Conservation (phyloP, 2,888 invertebrate species). For the Bembecia ichneumoniformis region DNA sequence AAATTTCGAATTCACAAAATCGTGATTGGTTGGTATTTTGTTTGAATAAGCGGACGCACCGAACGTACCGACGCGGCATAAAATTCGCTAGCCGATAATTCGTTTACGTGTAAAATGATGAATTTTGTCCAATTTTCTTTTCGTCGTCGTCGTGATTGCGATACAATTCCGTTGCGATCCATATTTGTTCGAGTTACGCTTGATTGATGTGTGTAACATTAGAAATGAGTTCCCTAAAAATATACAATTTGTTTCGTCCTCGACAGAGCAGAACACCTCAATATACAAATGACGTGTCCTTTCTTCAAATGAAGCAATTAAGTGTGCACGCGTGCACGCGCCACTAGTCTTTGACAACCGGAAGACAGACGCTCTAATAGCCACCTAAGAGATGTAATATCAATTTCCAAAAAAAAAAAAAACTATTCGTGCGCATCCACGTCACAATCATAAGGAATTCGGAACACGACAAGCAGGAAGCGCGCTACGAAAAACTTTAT, state of each 20-base stretch:
- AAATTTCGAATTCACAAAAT: slow-evolving; percentile 72
- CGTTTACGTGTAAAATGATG: slow-evolving; percentile 60
- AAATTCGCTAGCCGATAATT: slow-evolving; percentile 56
- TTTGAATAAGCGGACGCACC: slow-evolving; percentile 59
- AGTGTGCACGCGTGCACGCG: slow-evolving; percentile 55
- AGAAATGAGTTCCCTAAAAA: slow-evolving; percentile 8
- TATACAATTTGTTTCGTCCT: slow-evolving; percentile 19
- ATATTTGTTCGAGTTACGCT: slow-evolving; percentile 30
- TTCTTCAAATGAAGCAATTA: slow-evolving; percentile 68
- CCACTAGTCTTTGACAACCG: slow-evolving; percentile 45
- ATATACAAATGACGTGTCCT: slow-evolving; percentile 40
- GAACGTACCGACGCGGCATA: slow-evolving; percentile 30
- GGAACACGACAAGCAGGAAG: slow-evolving; percentile 54
- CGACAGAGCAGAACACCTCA: slow-evolving; percentile 38
- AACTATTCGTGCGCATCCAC: slow-evolving; percentile 47
- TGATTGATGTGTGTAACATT: slow-evolving; percentile 22
- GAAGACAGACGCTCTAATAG: slow-evolving; percentile 67
- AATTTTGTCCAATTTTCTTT: slow-evolving; percentile 54
- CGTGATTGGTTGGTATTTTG: slow-evolving; percentile 68
- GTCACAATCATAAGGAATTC: slow-evolving; percentile 39
- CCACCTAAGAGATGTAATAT: slow-evolving; percentile 65
- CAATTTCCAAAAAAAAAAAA: slow-evolving; percentile 51
- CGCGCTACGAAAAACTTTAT: slow-evolving; percentile 54
- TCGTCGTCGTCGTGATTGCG: slow-evolving; percentile 35
- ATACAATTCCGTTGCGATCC: slow-evolving; percentile 26